Evolutionary conservation across 1,140 invertebrate species (phyloP), one percentile per base, ranked within the genome.

Genomic region (Melipona quadrifasciata): DNA sequence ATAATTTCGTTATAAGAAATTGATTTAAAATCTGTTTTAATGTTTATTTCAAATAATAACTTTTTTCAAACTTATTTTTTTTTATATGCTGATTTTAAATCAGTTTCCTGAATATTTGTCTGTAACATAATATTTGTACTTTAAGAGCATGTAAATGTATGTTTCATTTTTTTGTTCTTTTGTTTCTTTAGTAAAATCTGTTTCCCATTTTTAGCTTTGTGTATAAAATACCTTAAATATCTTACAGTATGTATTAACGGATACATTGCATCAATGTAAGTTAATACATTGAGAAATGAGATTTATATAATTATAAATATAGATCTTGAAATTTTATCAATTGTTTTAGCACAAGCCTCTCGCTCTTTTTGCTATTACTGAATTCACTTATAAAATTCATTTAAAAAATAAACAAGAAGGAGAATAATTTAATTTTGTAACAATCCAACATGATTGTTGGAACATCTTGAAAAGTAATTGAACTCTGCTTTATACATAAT

Each of bases 201-300:
- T 65, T 61, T n/a, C 24, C 24, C 24, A 24, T 61, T n/a, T 61
- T 61, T 24, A 61, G 11, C 58, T 61, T 12, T 61, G 47, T 0
- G 3, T 61, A 72, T n/a, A 58, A 58, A 72, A 19, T 12, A 68
- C n/a, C 4, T 72, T 79, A n/a, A 51, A 71, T 31, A 27, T 2
- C 53, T 57, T 39, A 80, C 24, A n/a, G 34, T 80, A 27, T 71
- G 39, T 80, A 39, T 58, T 80, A 71, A 71, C 21, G 21, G 14
- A 39, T 71, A 71, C 21, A n/a, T 47, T 31, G 27, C 39, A 39
- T 24, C 31, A 55, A 8, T 12, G 27, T 58, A 57, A 58, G 17
- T 51, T 80, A 73, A 57, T 71, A 27, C 17, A 75, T 57, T 53
- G 73, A 70, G 17, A 53, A 53, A 53, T 53, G n/a, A 53, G 19